Base-by-base conservation (phyloP, 2,797 vertebrate species). In the Neoniphon sammara region DNA sequence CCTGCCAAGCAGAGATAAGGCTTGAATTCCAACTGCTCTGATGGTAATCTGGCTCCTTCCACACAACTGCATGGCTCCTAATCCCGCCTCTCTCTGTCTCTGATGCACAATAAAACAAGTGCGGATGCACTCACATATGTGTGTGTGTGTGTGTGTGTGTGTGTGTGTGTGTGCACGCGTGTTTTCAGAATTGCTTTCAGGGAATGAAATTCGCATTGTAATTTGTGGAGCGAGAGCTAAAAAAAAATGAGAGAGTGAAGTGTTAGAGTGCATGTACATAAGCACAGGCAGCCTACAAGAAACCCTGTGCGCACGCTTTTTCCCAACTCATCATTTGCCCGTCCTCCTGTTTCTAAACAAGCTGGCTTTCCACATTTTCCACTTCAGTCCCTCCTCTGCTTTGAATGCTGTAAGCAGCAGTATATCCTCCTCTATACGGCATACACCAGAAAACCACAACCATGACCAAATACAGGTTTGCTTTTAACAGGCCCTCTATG, bases 1-100 rank as follows among this genome's bases (percentile, higher is more conserved):
- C 84, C 90, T 93, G 92, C 80, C 79, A 72, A 84, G 78, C 76
- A 68, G 76, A 91, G 93, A 94, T 93, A 93, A 93, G 91, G 85
- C 75, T 80, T 83, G 83, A 89, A 91, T 90, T 92, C 87, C 85
- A 87, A 89, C 89, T 77, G 87, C 87, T 83, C 82, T 85, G 92
- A 93, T 92, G 88, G 17, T 91, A 92, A 93, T 94, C 91, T 83
- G 87, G 68, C 83, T 83, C 63, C 85, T 85, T 87, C 70, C 70
- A 84, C 75, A 73, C 66, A 87, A 60, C 64, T 62, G 34, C 64
- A 82, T 25, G 86, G 75, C 81, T 80, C 72, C 69, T 84, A 85
- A 89, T 90, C 85, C 83, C 80, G 56, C 64, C 58, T 64, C 63
- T 50, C 70, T 61, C 58, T 25, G 55, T 52, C 36, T 25, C 53